Conservation (phyloP, 2,797 vertebrate genomes). For the Poecilia velifera region DNA sequence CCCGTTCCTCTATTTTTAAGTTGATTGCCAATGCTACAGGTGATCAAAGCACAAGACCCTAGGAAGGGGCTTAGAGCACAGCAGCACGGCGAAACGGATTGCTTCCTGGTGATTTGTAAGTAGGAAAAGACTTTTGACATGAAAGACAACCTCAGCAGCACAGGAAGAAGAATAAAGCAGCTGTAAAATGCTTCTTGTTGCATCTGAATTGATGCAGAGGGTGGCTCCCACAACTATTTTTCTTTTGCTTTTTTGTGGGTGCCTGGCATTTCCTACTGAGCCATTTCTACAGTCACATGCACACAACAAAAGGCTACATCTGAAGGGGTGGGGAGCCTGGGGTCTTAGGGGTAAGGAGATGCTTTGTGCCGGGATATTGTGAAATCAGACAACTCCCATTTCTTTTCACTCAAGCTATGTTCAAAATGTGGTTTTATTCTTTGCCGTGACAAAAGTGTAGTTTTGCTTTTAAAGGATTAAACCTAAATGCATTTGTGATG, state of each 20-base stretch:
- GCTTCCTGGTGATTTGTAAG: conserved; percentile 89
- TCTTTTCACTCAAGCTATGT: conserved; percentile 68
- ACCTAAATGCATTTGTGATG: conserved; percentile 70
- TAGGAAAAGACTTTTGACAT: conserved; percentile 94
- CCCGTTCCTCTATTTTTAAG: conserved; percentile 77
- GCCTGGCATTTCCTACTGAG: conserved; percentile 85
- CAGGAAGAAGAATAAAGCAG: conserved; percentile 89
- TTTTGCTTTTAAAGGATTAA: conserved; percentile 68
- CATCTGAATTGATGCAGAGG: conserved; percentile 84
- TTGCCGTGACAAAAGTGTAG: conserved; percentile 65
- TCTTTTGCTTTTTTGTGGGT: conserved; percentile 72
- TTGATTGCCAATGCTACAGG: conserved; percentile 86
- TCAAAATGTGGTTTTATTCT: conserved; percentile 67
- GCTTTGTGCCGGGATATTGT: conserved; percentile 74
- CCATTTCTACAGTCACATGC: conserved; percentile 87
- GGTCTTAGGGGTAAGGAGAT: conserved; percentile 75
- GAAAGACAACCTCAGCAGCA: conserved; percentile 89
- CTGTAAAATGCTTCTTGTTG: conserved; percentile 89
- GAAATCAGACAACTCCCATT: conserved; percentile 76
- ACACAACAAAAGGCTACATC: conserved; percentile 85
- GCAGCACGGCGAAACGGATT: conserved; percentile 82
- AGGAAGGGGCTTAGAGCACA: conserved; percentile 84
- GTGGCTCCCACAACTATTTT: conserved; percentile 75
- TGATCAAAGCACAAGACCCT: conserved; percentile 88
- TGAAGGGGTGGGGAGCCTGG: conserved; percentile 82